Conservation (phyloP, 2,113 vertebrate genomes). For the Paradoxurus hermaphroditus region DNA sequence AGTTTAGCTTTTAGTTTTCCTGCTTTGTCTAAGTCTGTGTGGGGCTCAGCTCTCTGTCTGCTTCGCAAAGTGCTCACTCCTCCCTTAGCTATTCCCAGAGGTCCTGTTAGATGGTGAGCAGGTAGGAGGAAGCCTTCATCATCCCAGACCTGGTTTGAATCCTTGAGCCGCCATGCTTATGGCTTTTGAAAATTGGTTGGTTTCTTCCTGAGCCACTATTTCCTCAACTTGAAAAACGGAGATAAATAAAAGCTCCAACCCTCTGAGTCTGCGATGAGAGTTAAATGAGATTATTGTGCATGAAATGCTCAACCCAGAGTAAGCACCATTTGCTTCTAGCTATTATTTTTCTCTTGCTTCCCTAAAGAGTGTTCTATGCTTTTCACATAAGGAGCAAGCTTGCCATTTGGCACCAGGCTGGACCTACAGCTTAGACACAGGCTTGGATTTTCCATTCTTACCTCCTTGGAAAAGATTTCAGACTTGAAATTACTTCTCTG, state of each 20-base stretch:
- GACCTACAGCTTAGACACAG: not conserved
- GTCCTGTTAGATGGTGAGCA: not conserved
- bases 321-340: not conserved
- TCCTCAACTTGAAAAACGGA: not conserved
- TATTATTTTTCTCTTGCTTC: conserved; percentile 14
- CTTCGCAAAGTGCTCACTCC: not conserved
- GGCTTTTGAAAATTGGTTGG: not conserved
- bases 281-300: not conserved
- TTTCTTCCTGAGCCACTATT: not conserved
- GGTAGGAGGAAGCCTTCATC: not conserved
- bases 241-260: not conserved
- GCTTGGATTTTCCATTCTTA: not conserved
- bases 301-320: not conserved
- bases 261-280: not conserved
- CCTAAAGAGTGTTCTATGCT: not conserved
- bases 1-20: not conserved
- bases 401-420: not conserved
- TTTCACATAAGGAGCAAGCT: not conserved
- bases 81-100: not conserved
- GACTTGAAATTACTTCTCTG: not conserved
- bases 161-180: not conserved
- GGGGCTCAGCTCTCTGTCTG: not conserved
- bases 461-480: not conserved
- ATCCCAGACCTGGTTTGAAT: not conserved
- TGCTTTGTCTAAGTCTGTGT: not conserved